These are phyloP conservation scores for Pipistrellus kuhlii DNA, from an alignment of 2,797 vertebrate genomes.

Conservation along the genomic window DNA sequence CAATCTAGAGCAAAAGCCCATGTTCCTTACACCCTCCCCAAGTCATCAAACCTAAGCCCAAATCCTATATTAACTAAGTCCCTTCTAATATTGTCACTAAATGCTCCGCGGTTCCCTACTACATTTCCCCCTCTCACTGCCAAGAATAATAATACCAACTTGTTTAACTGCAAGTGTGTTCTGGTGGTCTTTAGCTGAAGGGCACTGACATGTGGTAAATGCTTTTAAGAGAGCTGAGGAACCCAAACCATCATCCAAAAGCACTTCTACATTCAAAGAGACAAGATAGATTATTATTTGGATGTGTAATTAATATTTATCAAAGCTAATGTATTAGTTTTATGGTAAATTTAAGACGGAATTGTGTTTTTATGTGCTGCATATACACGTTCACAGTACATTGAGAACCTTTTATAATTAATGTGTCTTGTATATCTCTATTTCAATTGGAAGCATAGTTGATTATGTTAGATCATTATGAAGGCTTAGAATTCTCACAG, in stretches of 20 bases:
- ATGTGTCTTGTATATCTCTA: background rate
- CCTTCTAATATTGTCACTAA: background rate
- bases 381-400: background rate
- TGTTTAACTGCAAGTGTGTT: background rate
- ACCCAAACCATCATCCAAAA: background rate
- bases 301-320: slow-evolving; percentile 63
- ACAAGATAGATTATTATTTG: slow-evolving; percentile 15
- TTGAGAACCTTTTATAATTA: slow-evolving; percentile 27
- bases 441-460: slow-evolving; percentile 38
- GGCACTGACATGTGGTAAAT: background rate
- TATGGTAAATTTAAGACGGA: slow-evolving; percentile 41
- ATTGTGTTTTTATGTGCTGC: slow-evolving; percentile 40
- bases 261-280: slow-evolving; percentile 26
- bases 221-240: background rate
- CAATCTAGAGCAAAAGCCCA: background rate
- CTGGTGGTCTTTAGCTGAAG: background rate
- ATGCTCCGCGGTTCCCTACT: background rate
- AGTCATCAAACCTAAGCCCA: background rate
- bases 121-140: background rate
- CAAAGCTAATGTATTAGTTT: slow-evolving; percentile 31
- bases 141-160: background rate
- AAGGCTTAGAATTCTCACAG: background rate
- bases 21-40: background rate
- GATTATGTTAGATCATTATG: background rate
- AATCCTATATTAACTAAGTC: background rate